These are phyloP conservation scores for Luscinia megarhynchos DNA, from an alignment of 2,797 vertebrate genomes.

Conservation along the genomic window DNA sequence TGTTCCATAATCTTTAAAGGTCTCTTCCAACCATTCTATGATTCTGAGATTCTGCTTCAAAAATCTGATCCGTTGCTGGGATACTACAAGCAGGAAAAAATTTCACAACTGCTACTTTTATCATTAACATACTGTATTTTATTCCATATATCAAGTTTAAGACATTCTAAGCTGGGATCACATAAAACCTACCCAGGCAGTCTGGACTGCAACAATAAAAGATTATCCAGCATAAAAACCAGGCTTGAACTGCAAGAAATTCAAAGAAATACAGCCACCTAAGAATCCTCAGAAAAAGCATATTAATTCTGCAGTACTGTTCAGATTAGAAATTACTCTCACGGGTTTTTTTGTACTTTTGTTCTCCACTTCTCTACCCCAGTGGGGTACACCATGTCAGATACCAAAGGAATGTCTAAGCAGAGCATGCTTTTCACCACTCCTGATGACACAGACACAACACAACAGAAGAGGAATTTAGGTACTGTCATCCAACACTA, in stretches of 20 bases:
- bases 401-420: background rate
- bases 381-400: background rate
- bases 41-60: background rate
- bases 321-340: background rate
- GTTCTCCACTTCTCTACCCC: background rate
- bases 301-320: background rate
- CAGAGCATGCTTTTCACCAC: background rate
- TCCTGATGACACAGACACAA: background rate
- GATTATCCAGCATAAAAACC: background rate
- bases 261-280: background rate
- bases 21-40: background rate
- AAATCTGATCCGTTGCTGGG: background rate
- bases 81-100: background rate
- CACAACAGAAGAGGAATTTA: background rate
- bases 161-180: background rate
- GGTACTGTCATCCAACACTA: background rate
- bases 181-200: background rate
- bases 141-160: background rate
- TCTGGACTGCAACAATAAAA: background rate
- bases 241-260: background rate
- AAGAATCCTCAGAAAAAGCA: background rate
- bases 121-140: background rate
- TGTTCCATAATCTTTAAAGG: background rate
- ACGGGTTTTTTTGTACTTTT: fast-evolving
- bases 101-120: background rate